These are phyloP conservation scores for Tenthredo amoena DNA, from an alignment of 2,888 invertebrate species.

Conservation along the genomic window DNA sequence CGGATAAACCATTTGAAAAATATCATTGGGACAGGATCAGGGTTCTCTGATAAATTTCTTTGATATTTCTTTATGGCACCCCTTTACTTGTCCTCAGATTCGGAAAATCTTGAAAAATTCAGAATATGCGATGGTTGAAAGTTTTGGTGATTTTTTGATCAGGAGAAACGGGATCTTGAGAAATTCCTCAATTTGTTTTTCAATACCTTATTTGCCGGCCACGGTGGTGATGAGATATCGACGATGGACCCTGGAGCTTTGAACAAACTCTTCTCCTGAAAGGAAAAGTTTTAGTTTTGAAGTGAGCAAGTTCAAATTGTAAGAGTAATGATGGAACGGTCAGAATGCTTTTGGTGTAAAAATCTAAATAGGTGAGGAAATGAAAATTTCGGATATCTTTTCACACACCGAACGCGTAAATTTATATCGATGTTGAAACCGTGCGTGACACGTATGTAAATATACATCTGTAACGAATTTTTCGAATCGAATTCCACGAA, in stretches of 20 bases:
- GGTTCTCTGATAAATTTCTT: no score
- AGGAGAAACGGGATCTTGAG: no score
- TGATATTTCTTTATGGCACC: no score
- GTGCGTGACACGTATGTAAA: not conserved
- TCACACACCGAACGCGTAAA: not conserved
- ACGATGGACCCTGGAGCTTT: conserved; percentile 61
- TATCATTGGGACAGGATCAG: no score
- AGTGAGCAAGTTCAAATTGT: no score
- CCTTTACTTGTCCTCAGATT: no score
- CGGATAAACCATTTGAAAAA: no score
- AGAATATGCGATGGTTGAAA: no score
- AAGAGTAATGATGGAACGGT: not conserved
- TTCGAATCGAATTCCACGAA: not conserved
- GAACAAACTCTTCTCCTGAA: conserved; percentile 73
- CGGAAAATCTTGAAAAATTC: no score
- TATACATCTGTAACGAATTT: not conserved
- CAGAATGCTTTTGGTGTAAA: not conserved
- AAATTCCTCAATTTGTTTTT: not conserved
- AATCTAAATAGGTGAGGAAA: not conserved
- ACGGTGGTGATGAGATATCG: conserved; percentile 66
- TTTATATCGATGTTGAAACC: not conserved
- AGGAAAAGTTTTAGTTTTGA: no score
- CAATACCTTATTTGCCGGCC: conserved; percentile 71
- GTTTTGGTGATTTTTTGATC: not conserved
- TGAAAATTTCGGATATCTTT: not conserved